Conservation (phyloP, 2,888 invertebrate genomes). For the Amiota communis region DNA sequence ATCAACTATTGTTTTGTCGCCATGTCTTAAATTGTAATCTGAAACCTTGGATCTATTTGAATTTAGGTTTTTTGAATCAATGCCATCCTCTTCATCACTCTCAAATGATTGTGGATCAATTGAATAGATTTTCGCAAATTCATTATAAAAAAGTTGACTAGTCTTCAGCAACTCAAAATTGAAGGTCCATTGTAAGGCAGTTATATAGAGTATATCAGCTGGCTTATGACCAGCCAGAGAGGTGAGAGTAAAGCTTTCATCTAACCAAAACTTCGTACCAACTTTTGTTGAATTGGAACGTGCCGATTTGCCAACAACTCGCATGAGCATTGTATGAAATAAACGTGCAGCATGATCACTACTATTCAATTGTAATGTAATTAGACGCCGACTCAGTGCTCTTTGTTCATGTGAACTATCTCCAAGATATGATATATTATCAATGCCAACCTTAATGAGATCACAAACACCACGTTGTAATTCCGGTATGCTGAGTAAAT, state of each 20-base stretch:
- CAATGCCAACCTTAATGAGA: slow-evolving; percentile 71
- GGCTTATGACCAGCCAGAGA: slow-evolving; percentile 52
- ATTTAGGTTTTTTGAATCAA: background rate
- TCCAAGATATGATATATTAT: slow-evolving; percentile 68
- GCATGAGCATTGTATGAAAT: slow-evolving; percentile 59
- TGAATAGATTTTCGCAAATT: slow-evolving; percentile 66
- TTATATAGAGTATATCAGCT: slow-evolving; percentile 65
- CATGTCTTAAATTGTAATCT: slow-evolving; percentile 50
- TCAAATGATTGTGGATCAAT: slow-evolving; percentile 57
- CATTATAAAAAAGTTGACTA: slow-evolving; percentile 67
- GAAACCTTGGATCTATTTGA: background rate
- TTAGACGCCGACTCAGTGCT: slow-evolving; percentile 61
- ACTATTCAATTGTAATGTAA: slow-evolving; percentile 67
- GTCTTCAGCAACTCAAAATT: slow-evolving; percentile 69
- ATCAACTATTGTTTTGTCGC: slow-evolving; percentile 67
- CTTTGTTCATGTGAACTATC: slow-evolving; percentile 66
- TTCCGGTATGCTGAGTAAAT: slow-evolving; percentile 65
- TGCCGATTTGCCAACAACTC: slow-evolving; percentile 40
- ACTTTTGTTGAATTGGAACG: slow-evolving; percentile 34
- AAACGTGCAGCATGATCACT: slow-evolving; percentile 60
- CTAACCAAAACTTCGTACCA: slow-evolving; percentile 47
- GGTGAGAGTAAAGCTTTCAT: slow-evolving; percentile 41
- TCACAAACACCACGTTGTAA: slow-evolving; percentile 69
- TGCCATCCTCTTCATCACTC: slow-evolving; percentile 41
- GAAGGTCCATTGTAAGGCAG: slow-evolving; percentile 70